A percentile compares a stretch with the other conserved stretches of the same genome.
Evolutionary conservation across 1,140 invertebrate genomes (phyloP).

Genomic region (Drosophila persimilis): DNA sequence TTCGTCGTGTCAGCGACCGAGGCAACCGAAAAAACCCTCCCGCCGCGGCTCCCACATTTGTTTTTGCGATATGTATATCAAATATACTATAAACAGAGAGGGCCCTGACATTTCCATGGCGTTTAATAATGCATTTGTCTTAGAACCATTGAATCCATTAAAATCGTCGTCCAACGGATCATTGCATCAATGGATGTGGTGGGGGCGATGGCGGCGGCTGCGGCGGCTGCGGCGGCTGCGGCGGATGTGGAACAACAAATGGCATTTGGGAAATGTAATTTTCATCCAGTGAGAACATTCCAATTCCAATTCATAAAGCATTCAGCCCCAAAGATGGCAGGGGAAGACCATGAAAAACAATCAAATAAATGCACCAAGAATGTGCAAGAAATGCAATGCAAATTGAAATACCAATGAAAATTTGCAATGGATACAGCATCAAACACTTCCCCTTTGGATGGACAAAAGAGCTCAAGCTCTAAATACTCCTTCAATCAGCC

Average conservation of each 20-base stretch:
- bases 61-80: background rate
- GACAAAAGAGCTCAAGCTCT: no score
- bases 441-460: no score
- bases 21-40: background rate
- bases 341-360: no score
- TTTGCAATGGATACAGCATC: background rate
- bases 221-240: background rate
- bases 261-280: constrained; percentile 21
- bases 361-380: constrained; percentile 10
- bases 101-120: constrained; percentile 39
- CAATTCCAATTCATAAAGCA: constrained; percentile 31
- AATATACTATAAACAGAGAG: background rate
- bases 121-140: constrained; percentile 50
- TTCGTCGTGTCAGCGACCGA: background rate
- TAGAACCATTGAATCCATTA: constrained; percentile 24
- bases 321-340: constrained; percentile 3
- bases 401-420: constrained; percentile 8
- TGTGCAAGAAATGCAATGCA: background rate
- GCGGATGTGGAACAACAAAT: background rate
- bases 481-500: no score
- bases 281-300: constrained; percentile 27
- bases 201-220: background rate
- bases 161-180: constrained; percentile 17
- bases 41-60: background rate
- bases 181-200: no score